Evolutionary conservation across 2,113 vertebrate species (phyloP), one percentile per base, ranked within the genome.

Genomic region (Synodontis membranacea): DNA sequence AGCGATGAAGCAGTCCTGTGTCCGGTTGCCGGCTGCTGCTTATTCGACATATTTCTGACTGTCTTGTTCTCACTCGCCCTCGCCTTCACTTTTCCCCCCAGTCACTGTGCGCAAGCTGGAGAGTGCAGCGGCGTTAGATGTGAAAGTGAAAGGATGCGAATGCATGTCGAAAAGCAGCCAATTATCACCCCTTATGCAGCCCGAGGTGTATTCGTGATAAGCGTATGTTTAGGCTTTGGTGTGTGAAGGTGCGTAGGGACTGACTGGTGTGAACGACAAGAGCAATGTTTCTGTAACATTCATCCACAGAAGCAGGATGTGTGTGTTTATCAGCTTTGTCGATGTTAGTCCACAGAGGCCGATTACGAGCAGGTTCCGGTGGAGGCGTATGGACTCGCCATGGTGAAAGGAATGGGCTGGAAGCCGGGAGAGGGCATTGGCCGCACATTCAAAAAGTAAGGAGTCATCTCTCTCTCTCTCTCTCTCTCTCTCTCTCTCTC

Each of bases 381-480:
- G 86, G 94, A 96, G 88, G 96, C 96, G 23, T 98, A 97, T 12
- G 97, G 96, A 46, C 42, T 97, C 56, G 97, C 97, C n/a, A 96
- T 98, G 96, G 91, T 98, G 82, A 95, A 95, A 89, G 97, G 97
- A 79, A 97, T 97, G 97, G 97, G 97, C 86, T 98, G 97, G 97
- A 97, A 94, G 85, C 94, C 94, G 84, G 95, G 89, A 10, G 93
- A 97, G 88, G 97, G 97, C 85, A 96, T 98, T 0, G 97, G 97
- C 39, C 93, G 91, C n/a, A 97, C 96, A 31, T 97, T 97, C 89
- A 97, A 96, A 93, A 95, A 96, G 97, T 97, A 91, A 95, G 96
- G 34, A 7, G 6, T 39, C 23, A 5, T 66, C 50, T 84, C 34
- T 31, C 14, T 79, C 11, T 5, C 15, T 23, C 8, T 52, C n/a